Conservation (phyloP, 1,140 invertebrate genomes). For the Drosophila elegans region DNA sequence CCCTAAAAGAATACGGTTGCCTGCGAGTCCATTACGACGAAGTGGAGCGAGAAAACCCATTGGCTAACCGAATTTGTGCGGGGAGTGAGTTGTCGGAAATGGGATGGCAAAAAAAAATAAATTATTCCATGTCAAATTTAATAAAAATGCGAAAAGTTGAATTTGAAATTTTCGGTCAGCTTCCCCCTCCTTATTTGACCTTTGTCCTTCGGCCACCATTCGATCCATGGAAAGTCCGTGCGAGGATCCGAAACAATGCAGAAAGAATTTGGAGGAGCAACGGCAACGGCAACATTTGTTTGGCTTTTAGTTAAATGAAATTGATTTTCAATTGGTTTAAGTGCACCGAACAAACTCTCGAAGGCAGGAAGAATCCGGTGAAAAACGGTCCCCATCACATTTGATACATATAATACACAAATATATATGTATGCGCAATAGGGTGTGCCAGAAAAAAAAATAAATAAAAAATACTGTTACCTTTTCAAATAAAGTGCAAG, state of each 20-base stretch:
- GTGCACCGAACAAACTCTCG: conserved; percentile 47
- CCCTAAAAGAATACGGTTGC: conserved; percentile 23
- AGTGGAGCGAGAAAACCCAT: not conserved
- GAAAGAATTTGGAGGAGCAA: conserved; percentile 22
- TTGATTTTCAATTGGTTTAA: conserved; percentile 78
- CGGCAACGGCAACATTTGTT: conserved; percentile 57
- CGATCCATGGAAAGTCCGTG: not conserved
- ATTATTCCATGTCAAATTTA: conserved; percentile 71
- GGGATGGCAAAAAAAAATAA: conserved; percentile 47
- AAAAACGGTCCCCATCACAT: conserved; percentile 6
- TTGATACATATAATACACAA: not conserved
- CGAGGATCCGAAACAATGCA: conserved; percentile 32
- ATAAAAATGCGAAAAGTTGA: conserved; percentile 58
- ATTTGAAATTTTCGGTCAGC: conserved; percentile 43
- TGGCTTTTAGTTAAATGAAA: conserved; percentile 79
- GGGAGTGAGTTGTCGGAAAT: not conserved
- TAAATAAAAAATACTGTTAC: too few relatives aligned
- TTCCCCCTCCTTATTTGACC: too few relatives aligned
- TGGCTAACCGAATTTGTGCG: conserved; percentile 15
- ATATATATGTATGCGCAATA: too few relatives aligned
- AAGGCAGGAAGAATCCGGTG: not conserved
- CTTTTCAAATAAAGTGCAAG: too few relatives aligned
- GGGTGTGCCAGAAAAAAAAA: too few relatives aligned
- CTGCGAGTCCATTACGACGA: conserved; percentile 14
- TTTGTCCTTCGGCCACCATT: not conserved